Evolutionary conservation across 2,888 invertebrate species (phyloP).

Genomic region (Drosophila nr. fundita): DNA sequence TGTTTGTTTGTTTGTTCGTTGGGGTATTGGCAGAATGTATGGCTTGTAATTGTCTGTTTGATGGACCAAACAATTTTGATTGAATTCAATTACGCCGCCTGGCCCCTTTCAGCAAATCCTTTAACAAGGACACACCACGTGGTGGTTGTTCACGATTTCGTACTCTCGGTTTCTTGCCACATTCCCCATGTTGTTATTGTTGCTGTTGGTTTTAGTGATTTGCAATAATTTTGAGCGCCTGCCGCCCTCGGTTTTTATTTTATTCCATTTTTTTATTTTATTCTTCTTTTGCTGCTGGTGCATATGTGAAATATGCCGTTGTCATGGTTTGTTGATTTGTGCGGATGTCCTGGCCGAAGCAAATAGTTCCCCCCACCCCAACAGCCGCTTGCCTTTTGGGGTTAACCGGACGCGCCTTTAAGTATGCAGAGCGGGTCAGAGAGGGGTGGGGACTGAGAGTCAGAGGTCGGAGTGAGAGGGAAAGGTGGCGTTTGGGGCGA

Average conservation of each 20-base stretch:
- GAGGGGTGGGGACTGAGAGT: background rate
- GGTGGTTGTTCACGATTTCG: constrained; percentile 43
- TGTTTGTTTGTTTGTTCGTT: constrained; percentile 8
- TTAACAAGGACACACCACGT: constrained; percentile 8
- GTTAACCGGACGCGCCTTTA: constrained; percentile 63
- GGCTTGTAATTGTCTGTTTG: constrained; percentile 83
- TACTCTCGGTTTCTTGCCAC: constrained; percentile 14
- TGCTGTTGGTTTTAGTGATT: constrained; percentile 80
- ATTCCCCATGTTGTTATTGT: constrained; percentile 12
- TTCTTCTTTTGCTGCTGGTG: constrained; percentile 2
- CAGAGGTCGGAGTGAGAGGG: background rate
- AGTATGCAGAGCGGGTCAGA: constrained; percentile 41
- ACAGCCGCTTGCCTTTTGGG: constrained; percentile 37
- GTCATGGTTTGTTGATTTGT: constrained; percentile 74
- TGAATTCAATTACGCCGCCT: constrained; percentile 79
- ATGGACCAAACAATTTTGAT: constrained; percentile 84
- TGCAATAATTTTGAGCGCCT: constrained; percentile 73
- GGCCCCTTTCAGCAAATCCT: constrained; percentile 45
- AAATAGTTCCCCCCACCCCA: constrained; percentile 24
- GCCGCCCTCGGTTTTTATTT: constrained; percentile 1
- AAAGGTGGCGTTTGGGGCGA: background rate
- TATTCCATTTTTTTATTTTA: background rate
- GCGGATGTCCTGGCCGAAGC: constrained; percentile 55
- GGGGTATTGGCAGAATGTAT: constrained; percentile 69
- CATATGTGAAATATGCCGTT: constrained; percentile 75